These are phyloP conservation scores for Eremobia ochroleuca DNA, from an alignment of 2,888 invertebrate genomes.

Conservation along the genomic window DNA sequence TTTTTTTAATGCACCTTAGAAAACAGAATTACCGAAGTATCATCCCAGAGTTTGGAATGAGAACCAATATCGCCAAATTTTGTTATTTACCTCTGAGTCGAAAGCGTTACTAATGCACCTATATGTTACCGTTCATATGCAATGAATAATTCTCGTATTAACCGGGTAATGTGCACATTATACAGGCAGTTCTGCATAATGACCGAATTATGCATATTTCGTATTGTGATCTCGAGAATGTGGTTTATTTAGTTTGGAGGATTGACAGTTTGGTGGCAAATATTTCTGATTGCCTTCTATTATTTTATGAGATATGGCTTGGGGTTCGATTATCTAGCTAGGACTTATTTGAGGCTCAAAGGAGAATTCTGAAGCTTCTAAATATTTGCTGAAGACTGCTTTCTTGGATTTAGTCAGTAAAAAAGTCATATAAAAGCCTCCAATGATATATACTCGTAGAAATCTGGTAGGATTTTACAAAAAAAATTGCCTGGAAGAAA, in stretches of 20 bases:
- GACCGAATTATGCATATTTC: constrained; percentile 42
- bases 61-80: constrained; percentile 8
- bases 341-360: not conserved
- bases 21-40: not conserved
- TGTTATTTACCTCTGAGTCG: constrained; percentile 30
- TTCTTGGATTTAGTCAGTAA: not conserved
- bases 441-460: too few relatives aligned
- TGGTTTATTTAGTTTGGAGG: not conserved
- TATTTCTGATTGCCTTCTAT: not conserved
- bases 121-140: constrained; percentile 32
- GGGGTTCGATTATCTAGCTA: not conserved
- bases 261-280: constrained; percentile 3
- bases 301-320: not conserved
- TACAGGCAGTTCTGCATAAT: constrained; percentile 34
- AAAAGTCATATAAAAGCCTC: too few relatives aligned
- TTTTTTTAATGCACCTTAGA: not conserved
- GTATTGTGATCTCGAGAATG: constrained; percentile 36
- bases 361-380: not conserved
- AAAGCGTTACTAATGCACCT: constrained; percentile 63
- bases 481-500: not conserved
- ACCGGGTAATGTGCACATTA: constrained; percentile 43
- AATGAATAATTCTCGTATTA: constrained; percentile 54
- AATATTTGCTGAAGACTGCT: not conserved
- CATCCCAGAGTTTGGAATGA: not conserved
- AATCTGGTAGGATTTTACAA: not conserved